Percentiles rank a stretch among this genome's conserved stretches.
Evolutionary conservation across 2,888 invertebrate genomes (phyloP).

Genomic region (Sipunculus nudus): DNA sequence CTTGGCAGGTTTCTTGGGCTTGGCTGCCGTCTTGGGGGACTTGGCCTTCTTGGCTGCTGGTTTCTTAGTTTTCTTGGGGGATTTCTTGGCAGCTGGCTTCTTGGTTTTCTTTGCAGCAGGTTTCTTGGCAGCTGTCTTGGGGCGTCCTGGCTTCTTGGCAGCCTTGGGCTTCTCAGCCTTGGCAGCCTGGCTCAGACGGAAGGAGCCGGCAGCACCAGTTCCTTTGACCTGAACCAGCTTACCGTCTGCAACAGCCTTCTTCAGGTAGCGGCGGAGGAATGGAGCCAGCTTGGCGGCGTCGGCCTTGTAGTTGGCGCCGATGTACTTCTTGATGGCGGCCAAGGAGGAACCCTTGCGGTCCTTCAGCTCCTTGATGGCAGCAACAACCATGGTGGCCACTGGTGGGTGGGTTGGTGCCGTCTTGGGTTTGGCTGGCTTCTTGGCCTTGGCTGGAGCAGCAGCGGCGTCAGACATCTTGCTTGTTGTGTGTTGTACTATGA

Average conservation of each 20-base stretch:
- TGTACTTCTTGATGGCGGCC: constrained; percentile 74
- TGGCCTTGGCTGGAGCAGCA: no score
- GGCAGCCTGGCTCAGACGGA: constrained; percentile 38
- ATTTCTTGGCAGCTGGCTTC: constrained; percentile 40
- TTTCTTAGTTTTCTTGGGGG: constrained; percentile 36
- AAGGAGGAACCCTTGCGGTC: constrained; percentile 72
- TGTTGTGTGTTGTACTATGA: no score
- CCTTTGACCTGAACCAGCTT: constrained; percentile 55
- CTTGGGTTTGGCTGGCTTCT: constrained; percentile 28
- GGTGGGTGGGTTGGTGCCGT: constrained; percentile 67
- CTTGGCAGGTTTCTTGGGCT: no score
- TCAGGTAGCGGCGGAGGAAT: constrained; percentile 73
- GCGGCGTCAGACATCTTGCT: no score
- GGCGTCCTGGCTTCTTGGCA: no score
- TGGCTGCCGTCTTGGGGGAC: no score
- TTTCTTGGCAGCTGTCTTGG: no score
- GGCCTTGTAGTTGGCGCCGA: constrained; percentile 72
- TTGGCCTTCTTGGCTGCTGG: no score
- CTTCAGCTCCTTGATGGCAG: constrained; percentile 65
- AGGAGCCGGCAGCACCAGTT: constrained; percentile 53
- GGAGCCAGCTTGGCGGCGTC: constrained; percentile 72
- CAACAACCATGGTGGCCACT: constrained; percentile 72
- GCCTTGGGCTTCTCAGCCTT: constrained; percentile 3
- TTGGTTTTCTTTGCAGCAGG: constrained; percentile 40
- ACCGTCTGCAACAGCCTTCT: constrained; percentile 69